phyloP scores from a whole-genome alignment of 2,113 vertebrate species.

The Carlito syrichta region DNA sequence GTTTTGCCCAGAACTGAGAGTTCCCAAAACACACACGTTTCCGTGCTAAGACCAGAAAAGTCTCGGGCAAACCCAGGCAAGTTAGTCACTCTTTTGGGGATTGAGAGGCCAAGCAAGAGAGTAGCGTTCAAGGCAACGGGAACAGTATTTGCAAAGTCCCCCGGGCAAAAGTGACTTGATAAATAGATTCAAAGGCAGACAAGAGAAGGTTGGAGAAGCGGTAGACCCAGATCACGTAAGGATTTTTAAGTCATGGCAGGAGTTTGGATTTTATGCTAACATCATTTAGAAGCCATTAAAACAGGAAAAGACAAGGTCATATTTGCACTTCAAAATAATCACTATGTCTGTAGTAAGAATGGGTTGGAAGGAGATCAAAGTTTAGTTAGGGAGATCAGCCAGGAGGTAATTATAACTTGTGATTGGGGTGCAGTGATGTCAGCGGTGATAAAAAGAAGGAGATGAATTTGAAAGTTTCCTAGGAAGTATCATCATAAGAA shows the following conservation, averaged over 20 bases:
- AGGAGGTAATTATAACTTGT: neutral
- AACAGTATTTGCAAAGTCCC: neutral
- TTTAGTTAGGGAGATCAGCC: neutral
- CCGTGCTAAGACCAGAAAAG: neutral
- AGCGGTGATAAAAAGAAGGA: neutral
- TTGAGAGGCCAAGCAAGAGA: neutral
- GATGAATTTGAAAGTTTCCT: neutral
- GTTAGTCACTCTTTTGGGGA: neutral
- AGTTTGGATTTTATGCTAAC: constrained; percentile 1
- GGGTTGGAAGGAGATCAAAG: neutral
- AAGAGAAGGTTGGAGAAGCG: neutral
- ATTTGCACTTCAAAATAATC: constrained; percentile 42
- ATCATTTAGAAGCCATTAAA: constrained; percentile 1
- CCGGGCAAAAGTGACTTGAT: neutral
- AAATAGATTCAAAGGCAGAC: neutral
- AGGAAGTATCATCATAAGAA: neutral
- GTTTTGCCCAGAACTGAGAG: neutral
- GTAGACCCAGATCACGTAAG: neutral
- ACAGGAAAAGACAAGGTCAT: neutral
- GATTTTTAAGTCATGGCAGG: neutral
- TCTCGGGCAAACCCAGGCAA: neutral
- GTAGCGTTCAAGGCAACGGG: neutral
- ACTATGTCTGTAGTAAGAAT: neutral
- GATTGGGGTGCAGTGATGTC: neutral
- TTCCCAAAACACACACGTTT: neutral